phyloP scores from a whole-genome alignment of 2,888 invertebrate genomes.

The Tenthredo mesomela region DNA sequence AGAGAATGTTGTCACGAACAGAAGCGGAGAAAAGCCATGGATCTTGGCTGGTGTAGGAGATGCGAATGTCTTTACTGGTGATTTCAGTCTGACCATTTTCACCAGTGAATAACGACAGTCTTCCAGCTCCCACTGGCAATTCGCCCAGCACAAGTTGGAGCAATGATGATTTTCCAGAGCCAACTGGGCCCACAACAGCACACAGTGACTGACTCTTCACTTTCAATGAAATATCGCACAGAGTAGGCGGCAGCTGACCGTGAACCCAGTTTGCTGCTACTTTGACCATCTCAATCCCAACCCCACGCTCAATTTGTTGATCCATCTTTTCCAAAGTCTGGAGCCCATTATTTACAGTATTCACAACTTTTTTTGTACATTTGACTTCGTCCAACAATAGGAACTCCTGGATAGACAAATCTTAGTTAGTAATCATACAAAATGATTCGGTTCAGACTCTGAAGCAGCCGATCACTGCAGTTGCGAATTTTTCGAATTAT shows the following conservation, averaged over 20 bases:
- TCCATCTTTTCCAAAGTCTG: neutral
- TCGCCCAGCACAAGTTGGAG: slow-evolving; percentile 6
- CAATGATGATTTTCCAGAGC: slow-evolving; percentile 81
- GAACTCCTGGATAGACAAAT: slow-evolving; percentile 64
- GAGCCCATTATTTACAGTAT: neutral
- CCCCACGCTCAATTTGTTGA: slow-evolving; percentile 9
- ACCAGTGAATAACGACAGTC: neutral
- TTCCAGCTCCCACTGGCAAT: slow-evolving; percentile 9
- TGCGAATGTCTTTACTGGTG: slow-evolving; percentile 66
- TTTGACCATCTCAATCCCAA: neutral
- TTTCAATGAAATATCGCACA: slow-evolving; percentile 78
- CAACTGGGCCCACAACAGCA: slow-evolving; percentile 84
- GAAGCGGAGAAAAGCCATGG: slow-evolving; percentile 80
- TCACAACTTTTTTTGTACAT: neutral
- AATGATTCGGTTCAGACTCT: neutral
- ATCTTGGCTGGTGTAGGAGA: slow-evolving; percentile 78
- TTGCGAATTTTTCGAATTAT: slow-evolving; percentile 70
- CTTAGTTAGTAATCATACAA: too few species aligned
- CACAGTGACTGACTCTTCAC: slow-evolving; percentile 77
- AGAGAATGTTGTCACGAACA: slow-evolving; percentile 93
- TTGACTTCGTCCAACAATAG: slow-evolving; percentile 69
- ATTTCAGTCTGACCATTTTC: neutral
- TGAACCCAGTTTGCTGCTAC: slow-evolving; percentile 72
- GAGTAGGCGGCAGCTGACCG: slow-evolving; percentile 73
- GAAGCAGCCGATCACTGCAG: neutral